phyloP scores from a whole-genome alignment of 2,797 vertebrate genomes.

The Pempheris klunzingeri region DNA sequence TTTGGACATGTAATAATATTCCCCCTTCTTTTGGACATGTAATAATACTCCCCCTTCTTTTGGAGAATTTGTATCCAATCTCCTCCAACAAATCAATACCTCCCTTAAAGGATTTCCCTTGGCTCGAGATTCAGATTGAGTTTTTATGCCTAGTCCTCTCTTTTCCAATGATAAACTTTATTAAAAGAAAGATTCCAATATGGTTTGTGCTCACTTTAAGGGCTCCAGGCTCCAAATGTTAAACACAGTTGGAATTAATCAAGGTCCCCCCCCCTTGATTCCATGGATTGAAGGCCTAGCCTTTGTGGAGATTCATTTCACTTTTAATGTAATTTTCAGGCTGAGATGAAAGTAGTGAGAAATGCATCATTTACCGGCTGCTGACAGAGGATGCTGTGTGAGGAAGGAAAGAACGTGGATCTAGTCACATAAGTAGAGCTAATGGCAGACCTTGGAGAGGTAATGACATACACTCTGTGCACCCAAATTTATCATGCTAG shows the following conservation, averaged over 20 bases:
- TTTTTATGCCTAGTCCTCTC: slow-evolving; percentile 45
- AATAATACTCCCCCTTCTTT: slow-evolving; percentile 42
- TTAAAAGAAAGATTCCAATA: slow-evolving; percentile 54
- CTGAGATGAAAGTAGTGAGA: slow-evolving; percentile 32
- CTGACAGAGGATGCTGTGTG: slow-evolving; percentile 14
- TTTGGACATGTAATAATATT: slow-evolving; percentile 46
- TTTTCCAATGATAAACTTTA: slow-evolving; percentile 48
- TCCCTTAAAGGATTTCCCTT: slow-evolving; percentile 42
- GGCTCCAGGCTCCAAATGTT: slow-evolving; percentile 28
- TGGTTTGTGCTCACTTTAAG: slow-evolving; percentile 27
- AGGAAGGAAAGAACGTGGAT: slow-evolving; percentile 33
- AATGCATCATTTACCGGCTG: slow-evolving; percentile 19
- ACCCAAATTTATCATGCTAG: slow-evolving; percentile 41
- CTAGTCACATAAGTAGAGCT: slow-evolving; percentile 38
- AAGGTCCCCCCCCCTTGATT: slow-evolving; percentile 27
- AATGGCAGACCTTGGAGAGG: slow-evolving; percentile 38
- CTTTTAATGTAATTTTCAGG: slow-evolving; percentile 36
- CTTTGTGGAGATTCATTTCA: slow-evolving; percentile 43
- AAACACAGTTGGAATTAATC: slow-evolving; percentile 50
- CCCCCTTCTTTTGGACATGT: slow-evolving; percentile 41
- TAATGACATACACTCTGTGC: slow-evolving; percentile 61
- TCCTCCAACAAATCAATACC: slow-evolving; percentile 58
- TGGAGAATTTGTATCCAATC: slow-evolving; percentile 56
- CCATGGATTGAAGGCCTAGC: neutral
- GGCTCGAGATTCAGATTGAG: slow-evolving; percentile 38